Conservation (phyloP, 1,140 invertebrate genomes). For the Philopotamus ludificatus region DNA sequence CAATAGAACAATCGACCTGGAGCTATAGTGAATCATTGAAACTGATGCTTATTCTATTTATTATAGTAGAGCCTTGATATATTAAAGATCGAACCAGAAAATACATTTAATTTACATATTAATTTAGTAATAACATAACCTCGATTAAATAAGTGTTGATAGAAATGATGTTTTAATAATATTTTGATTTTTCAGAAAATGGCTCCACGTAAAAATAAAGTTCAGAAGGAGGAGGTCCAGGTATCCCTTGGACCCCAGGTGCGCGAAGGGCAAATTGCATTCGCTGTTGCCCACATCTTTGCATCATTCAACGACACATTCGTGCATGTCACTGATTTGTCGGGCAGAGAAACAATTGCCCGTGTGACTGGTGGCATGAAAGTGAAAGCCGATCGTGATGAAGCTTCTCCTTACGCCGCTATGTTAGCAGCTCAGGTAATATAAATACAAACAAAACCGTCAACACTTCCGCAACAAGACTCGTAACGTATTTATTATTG, state of each 20-base stretch:
- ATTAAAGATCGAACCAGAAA: too few relatives aligned
- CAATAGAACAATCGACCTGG: too few relatives aligned
- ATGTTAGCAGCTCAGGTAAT: conserved; percentile 98
- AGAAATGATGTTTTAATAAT: neutral
- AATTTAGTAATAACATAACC: too few relatives aligned
- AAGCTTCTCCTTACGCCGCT: conserved; percentile 99
- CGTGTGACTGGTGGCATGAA: conserved; percentile 99
- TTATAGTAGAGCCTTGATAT: too few relatives aligned
- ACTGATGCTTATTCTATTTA: too few relatives aligned
- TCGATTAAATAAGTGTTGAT: too few relatives aligned
- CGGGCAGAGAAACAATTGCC: conserved; percentile 97
- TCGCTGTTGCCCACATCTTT: conserved; percentile 99
- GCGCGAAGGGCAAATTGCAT: conserved; percentile 95
- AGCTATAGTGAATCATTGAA: too few relatives aligned
- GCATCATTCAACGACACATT: conserved; percentile 99
- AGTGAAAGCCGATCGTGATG: conserved; percentile 99
- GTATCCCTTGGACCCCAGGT: conserved; percentile 96
- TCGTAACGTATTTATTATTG: conserved; percentile 36
- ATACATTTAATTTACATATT: too few relatives aligned
- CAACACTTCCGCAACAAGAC: neutral
- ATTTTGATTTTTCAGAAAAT: conserved; percentile 58
- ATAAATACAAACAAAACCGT: neutral
- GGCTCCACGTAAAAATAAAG: conserved; percentile 97
- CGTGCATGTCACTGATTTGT: conserved; percentile 98
- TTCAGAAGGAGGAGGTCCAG: conserved; percentile 94